A percentile compares a stretch with the other conserved stretches of the same genome.
Evolutionary conservation across 92 coral and sea anemone species (phyloP).

Genomic region (Phenganax subtilis): DNA sequence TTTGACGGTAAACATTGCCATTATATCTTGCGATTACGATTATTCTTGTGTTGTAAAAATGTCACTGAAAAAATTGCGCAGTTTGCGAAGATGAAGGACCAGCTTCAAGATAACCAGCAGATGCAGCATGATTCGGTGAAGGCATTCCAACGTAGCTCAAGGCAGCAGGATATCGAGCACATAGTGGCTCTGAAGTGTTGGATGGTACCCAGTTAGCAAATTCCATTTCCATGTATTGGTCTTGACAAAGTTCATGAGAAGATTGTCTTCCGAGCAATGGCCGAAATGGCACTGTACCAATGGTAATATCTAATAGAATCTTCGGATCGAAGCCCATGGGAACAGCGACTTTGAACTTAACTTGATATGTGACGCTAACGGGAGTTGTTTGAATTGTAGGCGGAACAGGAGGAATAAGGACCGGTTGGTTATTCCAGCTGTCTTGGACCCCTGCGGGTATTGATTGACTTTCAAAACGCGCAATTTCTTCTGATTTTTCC

Average conservation of each 20-base stretch:
- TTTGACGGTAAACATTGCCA: no score
- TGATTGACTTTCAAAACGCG: not conserved
- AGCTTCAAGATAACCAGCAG: not conserved
- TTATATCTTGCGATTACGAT: no score
- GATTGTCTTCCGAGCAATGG: not conserved
- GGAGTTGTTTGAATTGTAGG: slow-evolving; percentile 4
- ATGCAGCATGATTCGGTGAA: not conserved
- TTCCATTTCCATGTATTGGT: not conserved
- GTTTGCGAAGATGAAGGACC: no score
- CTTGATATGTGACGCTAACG: not conserved
- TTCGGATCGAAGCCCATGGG: not conserved
- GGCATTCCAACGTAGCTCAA: not conserved
- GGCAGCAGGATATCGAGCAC: not conserved
- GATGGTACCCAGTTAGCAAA: not conserved
- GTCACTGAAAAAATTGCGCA: no score
- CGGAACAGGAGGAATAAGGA: not conserved
- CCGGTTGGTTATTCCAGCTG: not conserved
- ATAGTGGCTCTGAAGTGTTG: not conserved
- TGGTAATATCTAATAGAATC: not conserved
- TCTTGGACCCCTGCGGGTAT: not conserved
- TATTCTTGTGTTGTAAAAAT: no score
- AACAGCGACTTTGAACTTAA: not conserved
- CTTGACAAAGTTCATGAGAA: not conserved
- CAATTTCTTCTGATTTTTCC: not conserved
- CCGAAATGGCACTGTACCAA: not conserved